Conservation (phyloP, 2,797 vertebrate genomes). For the Crocidura indochinensis region DNA sequence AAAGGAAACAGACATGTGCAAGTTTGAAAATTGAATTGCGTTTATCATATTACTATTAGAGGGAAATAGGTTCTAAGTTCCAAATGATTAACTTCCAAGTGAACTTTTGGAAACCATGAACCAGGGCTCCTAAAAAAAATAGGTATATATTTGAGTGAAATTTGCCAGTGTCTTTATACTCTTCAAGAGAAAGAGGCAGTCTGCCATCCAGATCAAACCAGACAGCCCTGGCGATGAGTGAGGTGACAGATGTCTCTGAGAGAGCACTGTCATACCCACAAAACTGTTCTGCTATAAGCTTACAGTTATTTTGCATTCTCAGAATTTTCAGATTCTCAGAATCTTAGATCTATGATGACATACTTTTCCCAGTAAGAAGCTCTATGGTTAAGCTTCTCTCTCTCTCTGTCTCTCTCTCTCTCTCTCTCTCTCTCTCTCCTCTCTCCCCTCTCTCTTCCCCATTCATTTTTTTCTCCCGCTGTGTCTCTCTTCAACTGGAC, state of each 20-base stretch:
- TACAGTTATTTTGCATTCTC: neutral
- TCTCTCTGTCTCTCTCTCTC: too few species aligned
- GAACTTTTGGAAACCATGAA: slow-evolving; percentile 79
- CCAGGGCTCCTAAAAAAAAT: slow-evolving; percentile 32
- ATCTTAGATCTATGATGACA: slow-evolving; percentile 13
- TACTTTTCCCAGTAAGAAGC: neutral
- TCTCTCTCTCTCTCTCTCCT: too few species aligned
- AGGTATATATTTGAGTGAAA: slow-evolving; percentile 69
- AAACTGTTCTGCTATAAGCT: slow-evolving; percentile 35
- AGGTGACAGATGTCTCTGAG: slow-evolving; percentile 75
- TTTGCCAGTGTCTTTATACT: slow-evolving; percentile 73
- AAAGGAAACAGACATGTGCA: slow-evolving; percentile 2
- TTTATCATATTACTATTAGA: slow-evolving; percentile 76
- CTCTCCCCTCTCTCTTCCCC: too few species aligned
- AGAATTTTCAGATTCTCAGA: slow-evolving; percentile 63
- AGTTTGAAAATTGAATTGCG: slow-evolving; percentile 70
- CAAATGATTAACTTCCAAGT: slow-evolving; percentile 83
- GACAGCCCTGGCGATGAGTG: slow-evolving; percentile 57
- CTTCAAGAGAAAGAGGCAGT: slow-evolving; percentile 62
- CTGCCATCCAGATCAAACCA: slow-evolving; percentile 67
- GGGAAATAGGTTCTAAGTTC: slow-evolving; percentile 81
- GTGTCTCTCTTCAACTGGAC: neutral
- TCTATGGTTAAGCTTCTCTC: neutral
- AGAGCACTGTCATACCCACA: slow-evolving; percentile 31
- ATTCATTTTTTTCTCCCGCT: too few species aligned